Percentiles rank a stretch among this genome's conserved stretches.
phyloP scores from a whole-genome alignment of 2,113 vertebrate species.

The Echinops telfairi region DNA sequence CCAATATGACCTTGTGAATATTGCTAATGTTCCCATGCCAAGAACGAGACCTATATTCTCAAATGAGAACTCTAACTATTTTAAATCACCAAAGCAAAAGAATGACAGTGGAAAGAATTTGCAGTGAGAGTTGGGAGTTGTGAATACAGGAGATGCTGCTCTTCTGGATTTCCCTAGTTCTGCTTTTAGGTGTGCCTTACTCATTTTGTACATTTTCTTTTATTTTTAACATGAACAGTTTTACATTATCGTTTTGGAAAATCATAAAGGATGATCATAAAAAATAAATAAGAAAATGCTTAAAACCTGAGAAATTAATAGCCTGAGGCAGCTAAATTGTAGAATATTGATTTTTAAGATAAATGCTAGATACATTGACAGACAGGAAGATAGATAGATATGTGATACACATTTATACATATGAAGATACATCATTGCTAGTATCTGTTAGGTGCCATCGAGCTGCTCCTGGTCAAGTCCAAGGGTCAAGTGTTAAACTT shows the following conservation, averaged over 20 bases:
- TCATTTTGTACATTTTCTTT: background rate
- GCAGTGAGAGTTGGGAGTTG: background rate
- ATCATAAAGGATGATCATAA: background rate
- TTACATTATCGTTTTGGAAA: background rate
- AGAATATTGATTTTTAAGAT: background rate
- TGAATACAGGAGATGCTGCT: background rate
- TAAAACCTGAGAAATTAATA: background rate
- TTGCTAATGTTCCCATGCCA: background rate
- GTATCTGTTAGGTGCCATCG: too few species aligned
- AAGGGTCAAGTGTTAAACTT: too few species aligned
- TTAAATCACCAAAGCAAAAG: slow-evolving; percentile 26
- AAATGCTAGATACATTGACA: too few species aligned
- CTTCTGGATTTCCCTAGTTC: background rate
- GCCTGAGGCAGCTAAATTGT: background rate
- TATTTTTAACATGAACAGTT: background rate
- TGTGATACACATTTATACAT: too few species aligned
- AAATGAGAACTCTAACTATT: background rate
- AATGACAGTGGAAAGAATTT: background rate
- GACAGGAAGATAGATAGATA: too few species aligned
- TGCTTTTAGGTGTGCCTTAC: background rate
- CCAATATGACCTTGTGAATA: background rate
- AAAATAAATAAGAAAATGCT: slow-evolving; percentile 24
- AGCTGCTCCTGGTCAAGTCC: too few species aligned
- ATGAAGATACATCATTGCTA: too few species aligned
- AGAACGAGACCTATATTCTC: background rate